Evolutionary conservation across 2,797 vertebrate genomes (phyloP), one percentile per base, ranked within the genome.

Genomic region (Scleropages formosus): DNA sequence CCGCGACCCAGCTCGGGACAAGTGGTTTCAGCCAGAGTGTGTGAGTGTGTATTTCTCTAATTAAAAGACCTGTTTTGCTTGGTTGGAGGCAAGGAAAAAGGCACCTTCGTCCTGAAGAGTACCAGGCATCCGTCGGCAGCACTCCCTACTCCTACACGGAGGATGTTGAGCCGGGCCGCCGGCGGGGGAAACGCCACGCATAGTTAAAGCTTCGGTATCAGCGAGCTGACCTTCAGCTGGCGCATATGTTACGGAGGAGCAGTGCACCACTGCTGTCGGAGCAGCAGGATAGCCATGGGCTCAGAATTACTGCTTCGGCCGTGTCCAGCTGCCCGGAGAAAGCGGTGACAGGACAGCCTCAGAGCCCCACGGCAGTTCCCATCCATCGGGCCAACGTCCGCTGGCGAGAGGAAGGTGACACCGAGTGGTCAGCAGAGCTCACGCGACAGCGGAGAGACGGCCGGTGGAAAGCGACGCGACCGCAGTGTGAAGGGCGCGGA

Each of bases 201-300:
- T 27, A 10, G 79, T 82, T 77, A 64, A 77, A 24, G 47, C 80
- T 90, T 89, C 90, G 85, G 88, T 87, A 84, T 81, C 85, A 85
- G 86, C 84, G 80, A 84, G 83, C 86, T 89, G 91, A 91, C 89
- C 90, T 92, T 91, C 91, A 88, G 89, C 85, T 20, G 80, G 77
- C 91, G 85, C 92, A 92, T 92, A 93, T 93, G 92, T 87, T 90
- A 76, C 24, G 58, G 77, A 78, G 79, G 81, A 87, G 83, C 82
- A 46, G 82, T 78, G 82, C 80, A 77, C 87, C 87, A 77, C 76
- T 62, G 74, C 87, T 82, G 69, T 87, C 80, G 88, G 83, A 88
- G 76, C 76, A 79, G 31, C 59, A 81, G 78, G 78, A 78, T 31
- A 66, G 81, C 75, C 75, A 79, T 78, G 22, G 63, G 64, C 83